Conservation (phyloP, 2,113 vertebrate genomes). For the Holacanthus passer region DNA sequence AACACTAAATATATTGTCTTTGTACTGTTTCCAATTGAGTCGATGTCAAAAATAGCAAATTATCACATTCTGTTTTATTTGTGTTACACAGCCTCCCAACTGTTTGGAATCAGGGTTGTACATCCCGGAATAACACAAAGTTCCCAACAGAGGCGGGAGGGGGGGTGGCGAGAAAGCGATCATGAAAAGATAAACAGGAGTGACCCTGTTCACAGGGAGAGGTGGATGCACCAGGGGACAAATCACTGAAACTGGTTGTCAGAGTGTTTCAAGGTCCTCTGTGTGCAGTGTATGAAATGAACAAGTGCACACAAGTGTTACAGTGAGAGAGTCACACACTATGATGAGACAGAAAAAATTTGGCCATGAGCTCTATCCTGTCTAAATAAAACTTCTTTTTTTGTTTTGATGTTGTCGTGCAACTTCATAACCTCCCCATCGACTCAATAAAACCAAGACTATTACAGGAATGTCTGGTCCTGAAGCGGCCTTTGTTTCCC, state of each 20-base stretch:
- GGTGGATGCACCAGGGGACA: conserved; percentile 22
- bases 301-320: conserved; percentile 37
- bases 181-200: conserved; percentile 49
- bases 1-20: too few species aligned
- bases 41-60: too few species aligned
- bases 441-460: conserved; percentile 6
- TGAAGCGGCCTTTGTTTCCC: conserved; percentile 15
- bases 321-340: conserved; percentile 7
- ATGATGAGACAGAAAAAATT: neutral
- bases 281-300: conserved; percentile 16
- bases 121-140: conserved; percentile 47
- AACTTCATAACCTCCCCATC: conserved; percentile 12
- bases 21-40: too few species aligned
- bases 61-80: too few species aligned
- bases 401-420: conserved; percentile 39
- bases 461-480: conserved; percentile 28
- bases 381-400: neutral
- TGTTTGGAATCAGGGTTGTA: too few species aligned
- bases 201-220: conserved; percentile 30
- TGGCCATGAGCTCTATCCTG: neutral
- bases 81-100: too few species aligned
- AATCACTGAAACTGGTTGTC: conserved; percentile 15
- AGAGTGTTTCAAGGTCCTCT: conserved; percentile 29
- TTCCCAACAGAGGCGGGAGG: conserved; percentile 29
- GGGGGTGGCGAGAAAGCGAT: conserved; percentile 5